phyloP scores from a whole-genome alignment of 2,797 vertebrate species.

The Taeniopygia guttata region DNA sequence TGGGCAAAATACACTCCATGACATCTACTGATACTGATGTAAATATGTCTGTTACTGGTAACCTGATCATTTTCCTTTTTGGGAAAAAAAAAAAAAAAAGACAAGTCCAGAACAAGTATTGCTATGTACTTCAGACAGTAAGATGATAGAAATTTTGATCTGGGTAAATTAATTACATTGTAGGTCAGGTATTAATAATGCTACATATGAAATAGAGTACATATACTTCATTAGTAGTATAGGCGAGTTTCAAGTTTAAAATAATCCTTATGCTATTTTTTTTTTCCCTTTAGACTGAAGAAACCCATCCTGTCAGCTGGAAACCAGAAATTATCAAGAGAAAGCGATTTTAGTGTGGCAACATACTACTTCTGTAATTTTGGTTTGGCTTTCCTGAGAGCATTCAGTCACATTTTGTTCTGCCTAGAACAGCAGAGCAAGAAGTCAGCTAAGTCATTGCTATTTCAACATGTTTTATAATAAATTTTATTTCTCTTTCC shows the following conservation, averaged over 20 bases:
- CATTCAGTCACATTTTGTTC: constrained; percentile 36
- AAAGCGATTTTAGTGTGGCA: constrained; percentile 86
- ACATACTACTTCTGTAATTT: background rate
- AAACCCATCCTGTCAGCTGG: constrained; percentile 97
- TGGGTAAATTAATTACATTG: background rate
- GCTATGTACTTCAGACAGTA: background rate
- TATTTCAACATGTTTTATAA: constrained; percentile 71
- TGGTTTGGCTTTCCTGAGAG: constrained; percentile 49
- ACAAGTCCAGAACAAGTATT: background rate
- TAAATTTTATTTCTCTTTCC: constrained; percentile 66
- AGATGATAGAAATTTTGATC: background rate
- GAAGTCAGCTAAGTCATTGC: constrained; percentile 67
- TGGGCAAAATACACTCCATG: background rate
- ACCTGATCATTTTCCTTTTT: background rate
- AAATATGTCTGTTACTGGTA: background rate
- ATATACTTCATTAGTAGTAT: background rate
- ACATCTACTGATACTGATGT: background rate
- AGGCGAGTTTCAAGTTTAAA: background rate
- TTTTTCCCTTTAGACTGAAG: constrained; percentile 88
- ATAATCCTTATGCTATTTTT: background rate
- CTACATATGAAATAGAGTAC: background rate
- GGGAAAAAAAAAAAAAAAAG: background rate
- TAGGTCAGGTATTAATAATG: background rate
- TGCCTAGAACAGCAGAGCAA: constrained; percentile 61
- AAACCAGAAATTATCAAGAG: constrained; percentile 99